Evolutionary conservation across 2,113 vertebrate genomes (phyloP), one percentile per base, ranked within the genome.

Genomic region (Accipiter cooperii): DNA sequence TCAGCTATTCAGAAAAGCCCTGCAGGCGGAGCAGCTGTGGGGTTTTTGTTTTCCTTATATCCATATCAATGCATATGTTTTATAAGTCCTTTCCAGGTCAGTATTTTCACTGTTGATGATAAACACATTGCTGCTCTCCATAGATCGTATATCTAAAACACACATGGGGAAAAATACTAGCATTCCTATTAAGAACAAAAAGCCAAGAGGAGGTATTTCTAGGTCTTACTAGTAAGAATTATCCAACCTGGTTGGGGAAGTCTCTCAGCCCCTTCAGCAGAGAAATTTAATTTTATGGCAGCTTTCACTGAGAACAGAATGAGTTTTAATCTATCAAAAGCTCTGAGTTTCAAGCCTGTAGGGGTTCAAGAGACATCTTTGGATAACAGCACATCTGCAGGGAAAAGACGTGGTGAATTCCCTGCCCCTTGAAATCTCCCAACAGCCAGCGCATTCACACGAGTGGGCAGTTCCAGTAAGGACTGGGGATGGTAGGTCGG

Each of bases 1-100:
- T 94, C 81, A 85, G 84, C 84, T 92, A 91, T 84, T 89, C 57
- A 92, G 77, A 95, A 97, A 89, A 95, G 84, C 93, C 95, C 94
- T 96, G 87, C 84, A 96, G 94, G 95, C 63, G 3, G 75, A 93
- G 93, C 94, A 95, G 96, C 96, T 97, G 96, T 93, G 81, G 54
- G 60, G 6, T 40, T 89, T 95, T 92, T 92, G n/a, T 94, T 96
- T 96, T 89, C 81, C 70, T 91, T 89, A 92, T 76, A 95, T 88
- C 57, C 40, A 33, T 92, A 95, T 79, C 86, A 91, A 82, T 69
- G 89, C 65, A 60, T 78, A 78, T 87, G 71, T 63, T 11, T 29
- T 36, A 44, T 18, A 25, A 44, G 36, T 61, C 42, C 33, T 89
- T 93, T 94, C 77, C 86, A 95, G 89, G 87, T 97, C 94, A 85